Evolutionary conservation across 2,888 invertebrate species (phyloP), one percentile per base, ranked within the genome.

Genomic region (Trachelus iudaicus): DNA sequence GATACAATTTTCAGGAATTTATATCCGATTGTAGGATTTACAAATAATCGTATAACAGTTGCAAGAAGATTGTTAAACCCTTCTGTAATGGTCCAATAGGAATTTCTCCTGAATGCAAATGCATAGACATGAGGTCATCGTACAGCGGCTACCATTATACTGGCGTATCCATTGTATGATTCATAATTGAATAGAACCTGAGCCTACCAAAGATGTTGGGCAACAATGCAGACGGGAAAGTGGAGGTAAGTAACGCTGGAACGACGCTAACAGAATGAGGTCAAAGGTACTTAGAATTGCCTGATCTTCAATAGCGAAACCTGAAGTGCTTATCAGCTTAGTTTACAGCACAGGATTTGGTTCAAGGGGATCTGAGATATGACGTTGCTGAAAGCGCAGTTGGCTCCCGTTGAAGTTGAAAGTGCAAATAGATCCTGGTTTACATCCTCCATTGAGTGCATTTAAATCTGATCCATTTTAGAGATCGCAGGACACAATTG

Each of bases 351-450:
- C 79, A 69, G n/a, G 34, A 2, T 11, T 71, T 34, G n/a, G 15
- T 71, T 71, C 33, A 33, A 71, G 76, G 77, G 78, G 69, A 82
- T 81, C 78, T 79, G 76, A 69, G 56, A n/a, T 69, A 75, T 68
- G 33, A 56, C 79, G 77, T 73, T 73, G 79, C 79, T 79, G 82
- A 85, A 84, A 80, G 80, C 78, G 76, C 79, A 80, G 81, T 80
- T 76, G 69, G 74, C 56, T 75, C 78, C 77, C 78, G 73, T 11
- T 74, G 31, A 33, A 56, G 75, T 68, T 40, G 80, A 37, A 76
- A 79, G 76, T 77, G 81, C 80, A 86, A 83, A 83, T 81, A 81
- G 79, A 79, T 75, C 68, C 73, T 77, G 79, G 84, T 85, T 85
- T 83, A 82, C 77, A 78, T 79, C 79, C 56, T 23, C 56, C 56